These are phyloP conservation scores for Hipposideros larvatus DNA, from an alignment of 2,797 vertebrate species.

Conservation along the genomic window DNA sequence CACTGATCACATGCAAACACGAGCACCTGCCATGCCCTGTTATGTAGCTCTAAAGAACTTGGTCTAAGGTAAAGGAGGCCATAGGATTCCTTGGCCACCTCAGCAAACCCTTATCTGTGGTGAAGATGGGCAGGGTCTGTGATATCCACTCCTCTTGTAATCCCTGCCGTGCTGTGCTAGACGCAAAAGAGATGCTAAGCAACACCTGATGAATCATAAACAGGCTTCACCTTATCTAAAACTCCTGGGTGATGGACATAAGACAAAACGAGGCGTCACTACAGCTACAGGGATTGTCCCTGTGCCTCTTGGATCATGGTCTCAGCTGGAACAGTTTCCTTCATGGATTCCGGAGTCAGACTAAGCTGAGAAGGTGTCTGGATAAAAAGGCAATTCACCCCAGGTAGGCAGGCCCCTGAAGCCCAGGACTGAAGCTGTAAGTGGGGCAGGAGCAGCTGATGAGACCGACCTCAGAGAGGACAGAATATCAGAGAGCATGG, in stretches of 20 bases:
- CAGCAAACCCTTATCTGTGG: neutral
- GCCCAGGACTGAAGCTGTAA: neutral
- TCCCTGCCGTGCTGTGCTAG: neutral
- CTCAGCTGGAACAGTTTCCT: neutral
- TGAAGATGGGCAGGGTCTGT: neutral
- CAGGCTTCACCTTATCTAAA: neutral
- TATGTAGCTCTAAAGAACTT: neutral
- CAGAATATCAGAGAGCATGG: neutral
- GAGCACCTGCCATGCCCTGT: neutral
- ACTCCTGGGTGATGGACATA: neutral
- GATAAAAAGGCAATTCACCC: neutral
- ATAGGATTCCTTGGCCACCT: neutral
- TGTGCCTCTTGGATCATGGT: neutral
- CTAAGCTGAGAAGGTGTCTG: conserved; percentile 5
- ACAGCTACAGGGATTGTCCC: neutral
- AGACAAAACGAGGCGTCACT: neutral
- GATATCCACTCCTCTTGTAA: neutral
- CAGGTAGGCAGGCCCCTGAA: neutral
- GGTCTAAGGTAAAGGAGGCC: neutral
- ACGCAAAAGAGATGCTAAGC: conserved; percentile 34
- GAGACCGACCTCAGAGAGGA: neutral
- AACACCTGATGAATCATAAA: neutral
- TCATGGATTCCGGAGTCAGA: conserved; percentile 4
- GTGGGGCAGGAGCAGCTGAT: neutral
- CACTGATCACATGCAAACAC: neutral